Evolutionary conservation across 2,113 vertebrate genomes (phyloP).

Genomic region (Craseonycteris thonglongyai): DNA sequence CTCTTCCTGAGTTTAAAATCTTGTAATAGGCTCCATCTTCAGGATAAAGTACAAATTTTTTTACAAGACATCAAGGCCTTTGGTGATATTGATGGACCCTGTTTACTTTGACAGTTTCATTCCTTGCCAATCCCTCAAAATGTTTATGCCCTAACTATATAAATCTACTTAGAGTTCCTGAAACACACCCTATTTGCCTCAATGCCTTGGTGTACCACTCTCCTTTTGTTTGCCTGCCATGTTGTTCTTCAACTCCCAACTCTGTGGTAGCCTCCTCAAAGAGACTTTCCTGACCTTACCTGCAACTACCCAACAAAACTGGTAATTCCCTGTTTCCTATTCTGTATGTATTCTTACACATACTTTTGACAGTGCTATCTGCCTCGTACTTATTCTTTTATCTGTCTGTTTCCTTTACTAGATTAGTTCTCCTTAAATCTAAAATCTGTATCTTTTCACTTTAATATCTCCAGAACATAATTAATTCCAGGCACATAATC

Average conservation of each 20-base stretch:
- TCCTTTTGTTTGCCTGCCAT: background rate
- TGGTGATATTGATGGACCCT: background rate
- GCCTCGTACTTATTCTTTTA: background rate
- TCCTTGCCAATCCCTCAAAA: background rate
- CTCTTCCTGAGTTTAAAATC: background rate
- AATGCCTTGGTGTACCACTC: background rate
- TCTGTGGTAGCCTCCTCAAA: background rate
- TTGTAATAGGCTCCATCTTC: background rate
- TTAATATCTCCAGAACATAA: background rate
- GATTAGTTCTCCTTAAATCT: background rate
- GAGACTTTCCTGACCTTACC: background rate
- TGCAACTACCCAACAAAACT: background rate
- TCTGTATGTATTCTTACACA: background rate
- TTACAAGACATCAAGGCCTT: background rate
- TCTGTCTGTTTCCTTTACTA: background rate
- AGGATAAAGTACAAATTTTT: background rate
- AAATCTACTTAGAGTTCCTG: background rate
- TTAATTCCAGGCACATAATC: background rate
- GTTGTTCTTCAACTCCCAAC: background rate
- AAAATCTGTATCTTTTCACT: background rate
- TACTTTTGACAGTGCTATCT: background rate
- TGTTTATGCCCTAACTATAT: background rate
- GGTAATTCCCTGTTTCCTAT: background rate
- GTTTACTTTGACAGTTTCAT: background rate
- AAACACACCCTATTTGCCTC: background rate